Evolutionary conservation across 2,113 vertebrate genomes (phyloP).

Genomic region (Cryptoleucopteryx plumbea): DNA sequence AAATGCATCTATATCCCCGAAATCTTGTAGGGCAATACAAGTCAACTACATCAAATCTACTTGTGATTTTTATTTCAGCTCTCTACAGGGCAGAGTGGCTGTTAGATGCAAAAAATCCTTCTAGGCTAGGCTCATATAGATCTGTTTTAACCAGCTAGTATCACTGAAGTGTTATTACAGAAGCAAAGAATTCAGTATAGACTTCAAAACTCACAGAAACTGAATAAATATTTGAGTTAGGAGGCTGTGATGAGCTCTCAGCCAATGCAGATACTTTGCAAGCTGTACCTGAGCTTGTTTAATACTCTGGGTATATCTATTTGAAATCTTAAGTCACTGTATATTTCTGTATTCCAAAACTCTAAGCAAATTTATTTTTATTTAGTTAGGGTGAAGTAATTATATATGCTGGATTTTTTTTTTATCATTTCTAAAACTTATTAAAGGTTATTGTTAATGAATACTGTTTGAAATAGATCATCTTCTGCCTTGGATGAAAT

Average conservation of each 20-base stretch:
- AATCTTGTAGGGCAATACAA: not conserved
- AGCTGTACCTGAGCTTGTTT: not conserved
- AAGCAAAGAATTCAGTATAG: not conserved
- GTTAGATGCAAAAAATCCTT: not conserved
- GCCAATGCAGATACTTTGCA: not conserved
- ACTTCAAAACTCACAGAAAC: not conserved
- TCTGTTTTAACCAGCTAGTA: not conserved
- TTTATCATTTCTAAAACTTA: not conserved
- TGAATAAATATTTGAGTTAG: not conserved
- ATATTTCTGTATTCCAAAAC: not conserved
- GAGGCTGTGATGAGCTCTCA: not conserved
- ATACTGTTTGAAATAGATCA: not conserved
- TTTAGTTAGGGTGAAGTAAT: not conserved
- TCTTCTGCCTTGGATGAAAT: not conserved
- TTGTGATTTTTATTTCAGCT: not conserved
- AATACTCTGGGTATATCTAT: not conserved
- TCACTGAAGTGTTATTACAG: not conserved
- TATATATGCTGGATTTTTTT: not conserved
- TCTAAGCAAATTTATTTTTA: not conserved
- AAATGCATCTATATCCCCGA: not conserved
- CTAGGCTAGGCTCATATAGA: not conserved
- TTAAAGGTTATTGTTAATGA: not conserved
- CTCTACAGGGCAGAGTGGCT: not conserved
- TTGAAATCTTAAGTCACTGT: not conserved
- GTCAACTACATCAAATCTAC: not conserved